Evolutionary conservation across 2,888 invertebrate genomes (phyloP).

Genomic region (Timema podura): DNA sequence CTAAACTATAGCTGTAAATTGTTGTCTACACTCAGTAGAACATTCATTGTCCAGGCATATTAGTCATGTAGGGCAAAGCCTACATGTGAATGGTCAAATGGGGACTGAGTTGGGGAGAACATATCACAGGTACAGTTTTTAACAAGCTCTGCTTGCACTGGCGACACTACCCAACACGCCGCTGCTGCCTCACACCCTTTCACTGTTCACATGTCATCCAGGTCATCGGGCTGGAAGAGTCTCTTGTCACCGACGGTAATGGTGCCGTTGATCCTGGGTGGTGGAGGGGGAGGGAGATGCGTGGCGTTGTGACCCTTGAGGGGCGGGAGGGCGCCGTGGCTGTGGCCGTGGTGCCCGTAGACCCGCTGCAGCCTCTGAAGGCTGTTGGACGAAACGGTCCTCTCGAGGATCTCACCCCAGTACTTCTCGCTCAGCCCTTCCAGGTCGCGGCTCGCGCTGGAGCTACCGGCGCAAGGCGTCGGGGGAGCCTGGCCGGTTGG

Average conservation of each 20-base stretch:
- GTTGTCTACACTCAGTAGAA: too few species aligned
- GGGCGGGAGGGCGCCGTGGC: slow-evolving; percentile 9
- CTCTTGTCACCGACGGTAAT: slow-evolving; percentile 5
- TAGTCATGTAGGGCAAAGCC: too few species aligned
- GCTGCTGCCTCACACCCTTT: too few species aligned
- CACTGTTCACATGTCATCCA: neutral
- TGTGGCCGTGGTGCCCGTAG: slow-evolving; percentile 31
- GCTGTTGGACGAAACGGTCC: slow-evolving; percentile 71
- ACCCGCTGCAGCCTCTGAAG: slow-evolving; percentile 60
- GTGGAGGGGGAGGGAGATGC: slow-evolving; percentile 20
- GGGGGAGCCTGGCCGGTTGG: slow-evolving; percentile 22
- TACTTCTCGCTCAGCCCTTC: slow-evolving; percentile 67
- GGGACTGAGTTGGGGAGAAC: too few species aligned
- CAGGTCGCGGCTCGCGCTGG: slow-evolving; percentile 40
- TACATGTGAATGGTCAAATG: too few species aligned
- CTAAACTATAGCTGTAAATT: too few species aligned
- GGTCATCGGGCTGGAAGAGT: neutral
- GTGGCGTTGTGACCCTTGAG: slow-evolving; percentile 12
- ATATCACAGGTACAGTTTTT: too few species aligned
- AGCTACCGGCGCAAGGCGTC: slow-evolving; percentile 28
- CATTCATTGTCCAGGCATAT: too few species aligned
- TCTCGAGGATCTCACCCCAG: slow-evolving; percentile 73
- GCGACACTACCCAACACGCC: too few species aligned
- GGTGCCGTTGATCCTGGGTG: slow-evolving; percentile 6
- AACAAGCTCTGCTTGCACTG: too few species aligned